Evolutionary conservation across 2,797 vertebrate genomes (phyloP).

Genomic region (Lepilemur ruficaudatus): DNA sequence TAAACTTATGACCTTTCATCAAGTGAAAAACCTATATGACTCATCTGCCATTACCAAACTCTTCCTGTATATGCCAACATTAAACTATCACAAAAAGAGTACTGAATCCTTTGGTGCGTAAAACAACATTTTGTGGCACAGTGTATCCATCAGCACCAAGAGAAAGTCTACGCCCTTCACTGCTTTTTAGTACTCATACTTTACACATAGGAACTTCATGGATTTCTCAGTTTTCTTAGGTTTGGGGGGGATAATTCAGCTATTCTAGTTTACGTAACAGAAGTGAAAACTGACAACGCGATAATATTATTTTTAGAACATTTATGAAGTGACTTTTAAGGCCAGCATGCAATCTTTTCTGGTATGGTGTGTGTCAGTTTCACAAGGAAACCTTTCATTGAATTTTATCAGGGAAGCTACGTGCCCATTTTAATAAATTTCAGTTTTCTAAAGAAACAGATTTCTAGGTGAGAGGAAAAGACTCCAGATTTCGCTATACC

Average conservation of each 20-base stretch:
- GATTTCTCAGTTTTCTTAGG: conserved; percentile 13
- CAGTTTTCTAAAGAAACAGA: conserved; percentile 27
- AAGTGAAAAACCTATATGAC: conserved; percentile 47
- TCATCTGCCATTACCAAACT: conserved; percentile 49
- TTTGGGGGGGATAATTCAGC: not conserved
- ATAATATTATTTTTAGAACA: conserved; percentile 34
- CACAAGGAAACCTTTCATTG: conserved; percentile 8
- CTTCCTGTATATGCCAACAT: conserved; percentile 37
- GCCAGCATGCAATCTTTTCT: conserved; percentile 12
- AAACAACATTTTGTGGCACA: not conserved
- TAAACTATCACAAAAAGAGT: conserved; percentile 46
- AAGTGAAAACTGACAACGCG: conserved; percentile 34
- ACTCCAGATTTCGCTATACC: not conserved
- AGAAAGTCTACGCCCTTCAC: not conserved
- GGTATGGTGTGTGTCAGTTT: not conserved
- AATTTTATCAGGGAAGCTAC: conserved; percentile 35
- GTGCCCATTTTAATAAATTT: conserved; percentile 20
- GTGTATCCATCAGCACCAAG: not conserved
- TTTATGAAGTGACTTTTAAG: conserved; percentile 3
- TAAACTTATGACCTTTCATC: conserved; percentile 62
- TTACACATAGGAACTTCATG: not conserved
- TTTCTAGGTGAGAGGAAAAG: conserved; percentile 23
- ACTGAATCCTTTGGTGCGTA: conserved; percentile 18
- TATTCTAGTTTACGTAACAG: conserved; percentile 29
- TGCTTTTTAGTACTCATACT: not conserved